A percentile compares a stretch with the other conserved stretches of the same genome.
Conservation (phyloP, 2,797 vertebrate genomes). For the Sebastes elongatus region DNA sequence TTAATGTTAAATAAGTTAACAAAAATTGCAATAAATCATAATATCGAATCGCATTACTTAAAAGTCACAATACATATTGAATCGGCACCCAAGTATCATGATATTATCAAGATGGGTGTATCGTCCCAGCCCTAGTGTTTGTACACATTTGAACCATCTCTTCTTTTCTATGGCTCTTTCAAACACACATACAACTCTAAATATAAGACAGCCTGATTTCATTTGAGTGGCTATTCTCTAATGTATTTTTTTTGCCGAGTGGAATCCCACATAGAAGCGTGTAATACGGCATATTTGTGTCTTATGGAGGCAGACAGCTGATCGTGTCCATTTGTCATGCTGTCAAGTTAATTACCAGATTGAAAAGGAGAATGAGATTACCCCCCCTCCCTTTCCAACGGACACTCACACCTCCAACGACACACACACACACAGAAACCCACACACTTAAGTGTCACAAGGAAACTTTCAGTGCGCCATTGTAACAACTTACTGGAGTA, state of each 20-base stretch:
- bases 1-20: neutral
- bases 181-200: constrained; percentile 28
- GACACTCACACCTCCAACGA: constrained; percentile 60
- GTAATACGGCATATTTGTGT: constrained; percentile 81
- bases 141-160: neutral
- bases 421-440: constrained; percentile 39
- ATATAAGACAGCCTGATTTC: constrained; percentile 60
- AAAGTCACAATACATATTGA: neutral
- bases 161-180: neutral
- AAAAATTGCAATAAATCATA: neutral
- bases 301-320: constrained; percentile 83
- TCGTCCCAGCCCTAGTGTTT: neutral
- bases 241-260: constrained; percentile 63
- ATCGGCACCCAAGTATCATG: neutral
- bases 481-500: constrained; percentile 65
- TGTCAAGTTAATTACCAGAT: constrained; percentile 88
- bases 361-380: constrained; percentile 84
- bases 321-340: constrained; percentile 88
- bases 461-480: constrained; percentile 66
- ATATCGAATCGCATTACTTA: neutral
- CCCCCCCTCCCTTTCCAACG: constrained; percentile 66
- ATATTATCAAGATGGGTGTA: too few relatives aligned
- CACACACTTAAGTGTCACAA: constrained; percentile 66
- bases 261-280: constrained; percentile 68
- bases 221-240: constrained; percentile 65